These are phyloP conservation scores for Mola mola DNA, from an alignment of 2,113 vertebrate species.

Conservation along the genomic window DNA sequence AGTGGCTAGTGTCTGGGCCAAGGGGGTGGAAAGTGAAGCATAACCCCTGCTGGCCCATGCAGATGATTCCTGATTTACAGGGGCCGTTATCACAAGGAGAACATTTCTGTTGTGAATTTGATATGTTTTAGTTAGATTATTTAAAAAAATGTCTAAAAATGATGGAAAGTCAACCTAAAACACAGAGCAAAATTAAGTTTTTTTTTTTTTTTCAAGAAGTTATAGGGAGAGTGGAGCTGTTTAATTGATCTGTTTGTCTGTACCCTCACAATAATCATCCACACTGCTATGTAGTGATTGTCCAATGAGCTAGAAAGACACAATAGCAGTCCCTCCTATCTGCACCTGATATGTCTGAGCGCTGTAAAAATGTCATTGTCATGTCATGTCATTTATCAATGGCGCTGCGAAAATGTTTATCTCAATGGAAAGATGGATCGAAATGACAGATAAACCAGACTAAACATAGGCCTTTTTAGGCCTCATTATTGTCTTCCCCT, in stretches of 20 bases:
- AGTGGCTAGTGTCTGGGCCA: slow-evolving; percentile 56
- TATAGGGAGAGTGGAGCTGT: slow-evolving; percentile 6
- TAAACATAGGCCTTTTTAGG: slow-evolving; percentile 61
- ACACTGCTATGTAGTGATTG: slow-evolving; percentile 26
- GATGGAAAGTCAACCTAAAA: slow-evolving; percentile 27
- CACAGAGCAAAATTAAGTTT: no score
- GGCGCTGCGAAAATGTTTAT: slow-evolving; percentile 57
- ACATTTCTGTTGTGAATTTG: slow-evolving; percentile 55
- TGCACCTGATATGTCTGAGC: slow-evolving; percentile 45
- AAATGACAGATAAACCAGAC: slow-evolving; percentile 50
- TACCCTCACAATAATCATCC: background rate
- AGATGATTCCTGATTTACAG: slow-evolving; percentile 47
- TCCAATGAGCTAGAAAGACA: slow-evolving; percentile 36
- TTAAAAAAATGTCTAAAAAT: slow-evolving; percentile 42
- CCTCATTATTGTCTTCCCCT: slow-evolving; percentile 66
- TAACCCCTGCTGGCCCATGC: slow-evolving; percentile 55
- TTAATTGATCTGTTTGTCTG: background rate
- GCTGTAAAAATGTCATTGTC: slow-evolving; percentile 69
- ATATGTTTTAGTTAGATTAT: slow-evolving; percentile 44
- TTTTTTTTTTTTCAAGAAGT: slow-evolving; percentile 3
- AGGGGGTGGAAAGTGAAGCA: slow-evolving; percentile 51
- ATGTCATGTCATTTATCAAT: no score
- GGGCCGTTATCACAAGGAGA: slow-evolving; percentile 19
- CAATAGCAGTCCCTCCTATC: slow-evolving; percentile 36
- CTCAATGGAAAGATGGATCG: slow-evolving; percentile 70